Base-by-base conservation (phyloP, 2,797 vertebrate genomes). In the Sebastes iracundus region DNA sequence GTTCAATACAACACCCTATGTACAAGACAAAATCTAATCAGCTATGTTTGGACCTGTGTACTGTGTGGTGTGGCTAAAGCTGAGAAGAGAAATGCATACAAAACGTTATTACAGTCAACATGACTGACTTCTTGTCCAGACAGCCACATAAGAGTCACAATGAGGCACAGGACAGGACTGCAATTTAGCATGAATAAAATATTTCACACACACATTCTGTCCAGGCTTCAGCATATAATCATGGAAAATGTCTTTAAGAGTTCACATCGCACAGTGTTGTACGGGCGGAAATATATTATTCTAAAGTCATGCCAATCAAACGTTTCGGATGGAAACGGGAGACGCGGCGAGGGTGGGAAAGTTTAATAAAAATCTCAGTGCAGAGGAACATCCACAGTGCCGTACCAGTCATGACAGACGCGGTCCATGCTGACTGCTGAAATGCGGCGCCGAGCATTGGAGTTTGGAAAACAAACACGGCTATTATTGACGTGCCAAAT, bases 381-480 rank as follows among this genome's bases (percentile, higher is more conserved):
- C 77, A 28, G 76, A 75, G 77, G 87, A 81, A 86, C 85, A 84
- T 88, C 88, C 77, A 84, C 77, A 62, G 75, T 25, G 61, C 78
- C 78, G 10, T 55, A 72, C 52, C 75, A 59, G 64, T 79, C 81
- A 30, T 72, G 91, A 94, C 85, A 86, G 85, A 92, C 88, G 79
- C 6, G 27, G 38, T 72, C 65, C 67, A 68, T 27, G 83, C 85
- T 65, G 81, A 75, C 79, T 82, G 82, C 85, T 84, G 86, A 92
- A 94, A 90, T 71, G 80, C 9, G 80, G 88, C 79, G 56, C 87
- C 60, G 32, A 61, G 81, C 79, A 61, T 85, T 85, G 23, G 28
- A 80, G 83, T 91, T 93, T 80, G 75, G 62, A 94, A 94, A 94
- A 95, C 90, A 94, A 95, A 94, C 90, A 91, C 25, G 14, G 68